Evolutionary conservation across 1,140 invertebrate genomes (phyloP), one percentile per base, ranked within the genome.

Genomic region (Atopsyche davidsoni): DNA sequence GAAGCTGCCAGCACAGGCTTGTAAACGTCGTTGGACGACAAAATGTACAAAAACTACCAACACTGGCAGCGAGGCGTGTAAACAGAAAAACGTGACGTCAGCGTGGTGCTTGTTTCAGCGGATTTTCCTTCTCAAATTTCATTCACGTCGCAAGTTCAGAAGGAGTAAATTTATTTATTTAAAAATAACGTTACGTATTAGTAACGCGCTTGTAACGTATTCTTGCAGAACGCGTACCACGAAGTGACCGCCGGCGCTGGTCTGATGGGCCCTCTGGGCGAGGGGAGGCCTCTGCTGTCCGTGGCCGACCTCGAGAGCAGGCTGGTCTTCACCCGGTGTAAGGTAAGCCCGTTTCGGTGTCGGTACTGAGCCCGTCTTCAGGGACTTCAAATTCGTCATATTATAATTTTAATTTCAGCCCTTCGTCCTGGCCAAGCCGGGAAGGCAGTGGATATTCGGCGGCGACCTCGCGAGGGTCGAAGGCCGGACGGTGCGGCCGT

Each of bases 361-460:
- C n/a, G n/a, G n/a, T n/a, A n/a, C n/a, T n/a, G n/a, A n/a, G n/a
- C n/a, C n/a, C n/a, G 16, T 40, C 10, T 19, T 16, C 9, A 42
- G 4, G 9, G 10, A 9, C 21, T 23, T 42, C 11, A 17, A 23
- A 19, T 18, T 11, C 16, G 10, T 6, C 21, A 19, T 42, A 42
- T 6, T n/a, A 7, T n/a, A 18, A 22, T 9, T 42, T 7, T 10
- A 42, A 45, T 76, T 73, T 21, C 63, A 83, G 79, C 87, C 89
- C 36, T 92, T 92, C 64, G 80, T 83, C 17, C 70, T 92, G 63
- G 85, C 80, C 59, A 82, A 85, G 57, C 83, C 84, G 31, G 86
- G 86, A 4, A 77, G 89, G 48, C 86, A 89, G 67, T 91, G 87
- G 87, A 83, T 92, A 36, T 90, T 91, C 55, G 87, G 87, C 10